Base-by-base conservation (phyloP, 2,113 vertebrate species). In the Riparia riparia region DNA sequence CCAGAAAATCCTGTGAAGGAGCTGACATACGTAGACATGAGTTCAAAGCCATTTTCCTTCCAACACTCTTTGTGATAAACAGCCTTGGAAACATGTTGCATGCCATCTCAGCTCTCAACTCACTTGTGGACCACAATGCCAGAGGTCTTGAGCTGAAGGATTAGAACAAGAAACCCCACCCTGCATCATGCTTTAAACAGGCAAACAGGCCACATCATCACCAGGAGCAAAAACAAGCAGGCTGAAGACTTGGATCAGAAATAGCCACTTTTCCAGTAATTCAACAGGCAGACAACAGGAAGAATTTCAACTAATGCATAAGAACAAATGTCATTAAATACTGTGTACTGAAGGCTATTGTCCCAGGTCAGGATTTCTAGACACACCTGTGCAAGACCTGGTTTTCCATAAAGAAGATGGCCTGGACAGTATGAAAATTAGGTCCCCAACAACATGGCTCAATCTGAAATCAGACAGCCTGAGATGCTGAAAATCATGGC, bases 171-270 rank as follows among this genome's bases (percentile, higher is more conserved):
- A 94, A 87, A 80, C 5, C 2, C 26, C 7, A 14, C 10, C 0
- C 0, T 13, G 10, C 16, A 44, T 42, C 20, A 21, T 58, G 28
- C n/a, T 80, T 85, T 71, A 73, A 90, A 65, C 25, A 87, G 65
- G 31, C 18, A 82, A 86, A 87, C 8, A 0, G 1, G 8, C 4
- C 5, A 1, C 0, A 0, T 34, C 10, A 5, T 22, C 72, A 73
- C 18, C 15, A 50, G 70, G 17, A 57, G 45, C 0, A 3, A 72
- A 94, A 91, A 64, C 12, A 25, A 79, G n/a, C 37, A 82, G 19
- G 32, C n/a, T 87, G 73, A 87, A 69, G 37, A 50, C 12, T 25
- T 41, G 29, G 29, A 69, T 47, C 41, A 69, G 45, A 71, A 89
- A 64, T 45, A 72, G 60, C 42, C 54, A 42, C 34, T 71, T n/a